These are phyloP conservation scores for Merops nubicus DNA, from an alignment of 2,113 vertebrate genomes.

Conservation along the genomic window DNA sequence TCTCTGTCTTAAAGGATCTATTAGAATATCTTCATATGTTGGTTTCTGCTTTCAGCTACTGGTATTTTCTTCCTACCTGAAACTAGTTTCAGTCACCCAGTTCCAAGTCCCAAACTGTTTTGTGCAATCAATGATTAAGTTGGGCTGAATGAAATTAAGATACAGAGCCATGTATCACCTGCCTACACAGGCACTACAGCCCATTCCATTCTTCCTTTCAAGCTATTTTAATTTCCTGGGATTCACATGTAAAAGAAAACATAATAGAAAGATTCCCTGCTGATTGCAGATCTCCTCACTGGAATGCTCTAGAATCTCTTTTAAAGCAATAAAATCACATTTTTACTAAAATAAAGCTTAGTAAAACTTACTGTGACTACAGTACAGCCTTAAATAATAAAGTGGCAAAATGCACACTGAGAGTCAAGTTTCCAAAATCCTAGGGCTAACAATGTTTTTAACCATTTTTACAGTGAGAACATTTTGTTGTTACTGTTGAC, in stretches of 20 bases:
- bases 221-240: not conserved
- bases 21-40: not conserved
- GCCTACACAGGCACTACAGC: not conserved
- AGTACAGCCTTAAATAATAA: not conserved
- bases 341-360: not conserved
- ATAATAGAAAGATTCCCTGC: not conserved
- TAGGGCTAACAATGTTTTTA: not conserved
- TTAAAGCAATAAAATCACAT: not conserved
- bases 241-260: not conserved
- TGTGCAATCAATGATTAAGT: not conserved
- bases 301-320: not conserved
- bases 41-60: not conserved
- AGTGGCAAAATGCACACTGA: not conserved
- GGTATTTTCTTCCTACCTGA: not conserved
- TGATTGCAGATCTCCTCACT: not conserved
- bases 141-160: constrained; percentile 1
- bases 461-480: not conserved
- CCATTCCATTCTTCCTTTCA: not conserved
- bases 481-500: not conserved
- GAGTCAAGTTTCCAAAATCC: not conserved
- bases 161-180: not conserved
- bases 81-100: not conserved
- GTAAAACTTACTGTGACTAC: not conserved
- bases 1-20: not conserved
- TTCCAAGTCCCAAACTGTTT: not conserved